Conservation (phyloP, 2,888 invertebrate genomes). For the Watsonalla binaria region DNA sequence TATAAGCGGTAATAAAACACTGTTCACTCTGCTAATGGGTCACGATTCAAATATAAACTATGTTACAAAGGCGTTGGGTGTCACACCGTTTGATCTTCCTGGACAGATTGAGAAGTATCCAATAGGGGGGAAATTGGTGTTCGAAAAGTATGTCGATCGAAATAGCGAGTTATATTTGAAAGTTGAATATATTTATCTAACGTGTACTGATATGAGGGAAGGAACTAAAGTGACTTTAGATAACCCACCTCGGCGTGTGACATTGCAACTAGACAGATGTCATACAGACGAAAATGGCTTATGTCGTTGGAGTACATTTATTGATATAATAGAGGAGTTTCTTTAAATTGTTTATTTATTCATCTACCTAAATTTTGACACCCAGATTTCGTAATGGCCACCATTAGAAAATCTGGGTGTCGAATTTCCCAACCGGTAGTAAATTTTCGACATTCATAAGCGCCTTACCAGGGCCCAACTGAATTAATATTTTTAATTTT, state of each 20-base stretch:
- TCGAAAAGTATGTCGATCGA: conserved; percentile 53
- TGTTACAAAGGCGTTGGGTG: conserved; percentile 38
- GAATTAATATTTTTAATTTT: too few species aligned
- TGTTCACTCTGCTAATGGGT: conserved; percentile 46
- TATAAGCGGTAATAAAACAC: conserved; percentile 20
- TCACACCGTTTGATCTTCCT: conserved; percentile 38
- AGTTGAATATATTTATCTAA: conserved; percentile 52
- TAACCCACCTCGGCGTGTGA: conserved; percentile 37
- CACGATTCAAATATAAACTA: conserved; percentile 58
- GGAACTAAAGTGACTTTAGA: conserved; percentile 26
- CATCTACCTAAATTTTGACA: too few species aligned
- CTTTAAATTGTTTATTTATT: neutral
- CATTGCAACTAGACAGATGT: conserved; percentile 39
- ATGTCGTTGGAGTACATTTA: conserved; percentile 46
- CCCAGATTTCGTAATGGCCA: too few species aligned
- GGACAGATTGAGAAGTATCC: conserved; percentile 52
- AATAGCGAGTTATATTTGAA: conserved; percentile 32
- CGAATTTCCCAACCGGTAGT: too few species aligned
- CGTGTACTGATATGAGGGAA: conserved; percentile 39
- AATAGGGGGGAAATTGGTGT: conserved; percentile 58
- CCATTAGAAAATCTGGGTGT: too few species aligned
- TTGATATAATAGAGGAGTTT: conserved; percentile 16
- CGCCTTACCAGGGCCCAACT: too few species aligned
- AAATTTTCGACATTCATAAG: too few species aligned
- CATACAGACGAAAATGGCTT: conserved; percentile 32